A percentile compares a stretch with the other conserved stretches of the same genome.
These are phyloP conservation scores for Heterodera schachtii DNA, from an alignment of 1,140 invertebrate genomes.

Conservation along the genomic window DNA sequence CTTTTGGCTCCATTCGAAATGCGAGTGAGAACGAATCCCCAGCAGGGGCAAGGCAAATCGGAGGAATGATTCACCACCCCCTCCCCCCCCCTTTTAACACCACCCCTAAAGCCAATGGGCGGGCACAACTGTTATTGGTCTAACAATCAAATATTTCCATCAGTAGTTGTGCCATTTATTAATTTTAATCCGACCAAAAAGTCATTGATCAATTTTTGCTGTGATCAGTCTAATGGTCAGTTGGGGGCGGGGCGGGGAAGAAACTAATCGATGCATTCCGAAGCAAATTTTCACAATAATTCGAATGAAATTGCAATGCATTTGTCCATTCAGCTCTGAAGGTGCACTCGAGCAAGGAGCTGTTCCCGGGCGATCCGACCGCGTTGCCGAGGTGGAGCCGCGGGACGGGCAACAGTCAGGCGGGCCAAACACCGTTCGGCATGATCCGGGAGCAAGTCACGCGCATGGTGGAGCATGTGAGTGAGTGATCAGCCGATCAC, in stretches of 20 bases:
- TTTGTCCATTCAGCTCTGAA: constrained; percentile 11
- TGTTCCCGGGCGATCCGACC: background rate
- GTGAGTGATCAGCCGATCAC: background rate
- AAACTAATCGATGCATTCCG: too few relatives aligned
- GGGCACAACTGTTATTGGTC: too few relatives aligned
- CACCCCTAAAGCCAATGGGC: too few relatives aligned
- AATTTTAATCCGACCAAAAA: too few relatives aligned
- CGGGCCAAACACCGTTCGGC: constrained; percentile 47
- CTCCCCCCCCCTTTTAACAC: too few relatives aligned
- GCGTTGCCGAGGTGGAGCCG: background rate
- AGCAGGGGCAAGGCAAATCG: background rate
- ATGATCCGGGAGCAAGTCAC: constrained; percentile 43
- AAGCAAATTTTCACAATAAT: too few relatives aligned
- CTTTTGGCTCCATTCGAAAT: constrained; percentile 19
- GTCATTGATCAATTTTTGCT: too few relatives aligned
- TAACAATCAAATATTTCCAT: too few relatives aligned
- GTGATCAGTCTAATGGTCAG: too few relatives aligned
- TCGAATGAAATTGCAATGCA: background rate
- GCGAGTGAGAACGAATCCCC: constrained; percentile 11
- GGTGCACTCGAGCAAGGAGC: constrained; percentile 9
- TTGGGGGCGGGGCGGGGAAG: too few relatives aligned
- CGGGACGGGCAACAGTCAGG: constrained; percentile 31
- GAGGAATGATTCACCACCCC: too few relatives aligned
- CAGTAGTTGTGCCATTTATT: too few relatives aligned
- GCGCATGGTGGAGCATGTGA: constrained; percentile 38